Base-by-base conservation (phyloP, 2,888 invertebrate species). In the Scaptomyza caliginosa region DNA sequence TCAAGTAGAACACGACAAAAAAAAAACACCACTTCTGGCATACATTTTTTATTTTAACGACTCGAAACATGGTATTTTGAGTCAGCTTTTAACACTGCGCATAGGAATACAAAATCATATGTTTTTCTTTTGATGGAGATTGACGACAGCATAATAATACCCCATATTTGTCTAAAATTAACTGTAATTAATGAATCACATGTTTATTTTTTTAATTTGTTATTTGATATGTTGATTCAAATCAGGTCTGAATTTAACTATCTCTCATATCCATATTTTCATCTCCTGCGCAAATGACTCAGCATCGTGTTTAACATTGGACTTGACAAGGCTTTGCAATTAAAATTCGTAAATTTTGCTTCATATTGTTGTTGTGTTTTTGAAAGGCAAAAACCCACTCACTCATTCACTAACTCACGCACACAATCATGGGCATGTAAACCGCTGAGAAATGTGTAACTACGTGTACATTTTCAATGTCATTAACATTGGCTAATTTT, bases 401-500 rank as follows among this genome's bases (percentile, higher is more conserved):
- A 11, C 30, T 30, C 6, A 30, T 8, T 11, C 28, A 32, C 13
- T 11, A 21, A 32, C 13, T 7, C 13, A 32, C 13, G 7, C 32
- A 30, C 7, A 11, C 43, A 13, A 10, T 4, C 19, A 17, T 32
- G 19, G 24, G 32, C 28, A 38, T 63, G 50, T 50, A 42, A 34
- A 42, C 32, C 62, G 30, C 38, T 59, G n/a, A 17, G 11, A 17
- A 8, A 43, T 8, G 26, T 23, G 3, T 34, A 59, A 55, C 52
- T 63, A 46, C 52, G 46, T 71, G 30, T 48, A 51, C 34, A 43
- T 28, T 66, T 43, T 77, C 81, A 80, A 86, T 84, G 82, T 81
- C 82, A 81, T 68, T 77, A 66, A 59, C 67, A 55, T 54, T 62
- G 52, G 69, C 77, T 45, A 51, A 55, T 54, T 55, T 51, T 72